phyloP scores from a whole-genome alignment of 2,797 vertebrate species.

The Micropoecilia bifurca region DNA sequence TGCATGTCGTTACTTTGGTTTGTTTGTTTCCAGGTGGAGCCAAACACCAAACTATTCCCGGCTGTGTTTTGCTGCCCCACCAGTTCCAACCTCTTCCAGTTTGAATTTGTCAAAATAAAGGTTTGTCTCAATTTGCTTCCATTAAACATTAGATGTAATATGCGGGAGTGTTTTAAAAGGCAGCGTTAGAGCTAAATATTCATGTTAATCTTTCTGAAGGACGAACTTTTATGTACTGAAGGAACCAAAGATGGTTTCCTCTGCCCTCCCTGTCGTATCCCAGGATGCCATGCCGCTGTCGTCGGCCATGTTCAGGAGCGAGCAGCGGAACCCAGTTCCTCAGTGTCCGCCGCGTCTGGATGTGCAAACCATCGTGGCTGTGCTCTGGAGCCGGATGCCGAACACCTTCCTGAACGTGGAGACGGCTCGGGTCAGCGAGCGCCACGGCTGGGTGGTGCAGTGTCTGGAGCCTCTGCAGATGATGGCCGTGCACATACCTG shows the following conservation, averaged over 20 bases:
- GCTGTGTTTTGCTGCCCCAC: constrained; percentile 95
- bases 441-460: constrained; percentile 96
- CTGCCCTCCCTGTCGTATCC: neutral
- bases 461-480: constrained; percentile 95
- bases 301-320: constrained; percentile 96
- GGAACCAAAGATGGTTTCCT: neutral
- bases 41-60: constrained; percentile 95
- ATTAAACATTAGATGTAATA: neutral
- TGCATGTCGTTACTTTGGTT: neutral
- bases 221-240: neutral
- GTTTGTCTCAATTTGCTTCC: constrained; percentile 68
- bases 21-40: constrained; percentile 87
- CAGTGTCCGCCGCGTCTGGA: constrained; percentile 95
- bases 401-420: constrained; percentile 93
- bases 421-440: constrained; percentile 92
- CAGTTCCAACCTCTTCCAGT: constrained; percentile 93
- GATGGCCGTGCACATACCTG: constrained; percentile 97
- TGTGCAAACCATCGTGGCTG: constrained; percentile 92
- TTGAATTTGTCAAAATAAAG: constrained; percentile 97
- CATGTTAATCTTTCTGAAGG: neutral
- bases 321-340: constrained; percentile 92
- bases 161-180: neutral
- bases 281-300: constrained; percentile 97
- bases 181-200: neutral
- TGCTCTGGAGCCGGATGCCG: constrained; percentile 99